Base-by-base conservation (phyloP, 1,140 invertebrate genomes). In the Whitmania pigra region DNA sequence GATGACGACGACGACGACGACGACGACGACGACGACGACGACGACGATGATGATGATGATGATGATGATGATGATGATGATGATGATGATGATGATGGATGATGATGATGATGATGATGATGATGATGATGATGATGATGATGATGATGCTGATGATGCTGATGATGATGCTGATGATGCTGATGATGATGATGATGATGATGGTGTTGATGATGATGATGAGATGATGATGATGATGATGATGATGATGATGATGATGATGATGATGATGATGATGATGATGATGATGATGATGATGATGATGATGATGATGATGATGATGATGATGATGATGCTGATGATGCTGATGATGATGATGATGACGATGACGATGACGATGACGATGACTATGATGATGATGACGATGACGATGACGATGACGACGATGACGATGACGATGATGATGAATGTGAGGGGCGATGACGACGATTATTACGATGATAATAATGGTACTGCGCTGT, bases 21-120 rank as follows among this genome's bases (percentile, higher is more conserved):
- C 2, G 2, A 9, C 9, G 54, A 57, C 9, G 54, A 9, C 9
- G 54, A 57, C 54, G 54, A 57, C 25, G 25, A 57, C 20, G 54
- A 57, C 25, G 54, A 57, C 25, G 54, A 3, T 57, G 54, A 57
- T 57, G 54, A n/a, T 57, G 54, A 57, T n/a, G 54, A 57, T 57
- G 25, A 57, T 57, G 54, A 57, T 57, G 54, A 57, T 9, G 54
- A 57, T 9, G 25, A 57, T 2, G 20, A 25, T 3, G 54, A n/a
- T 57, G 25, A 57, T n/a, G 9, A n/a, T 57, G 25, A 57, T n/a
- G n/a, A n/a, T n/a, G n/a, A n/a, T n/a, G n/a, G n/a, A n/a, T n/a
- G n/a, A n/a, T n/a, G n/a, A n/a, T n/a, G n/a, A n/a, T n/a, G n/a
- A n/a, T n/a, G n/a, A n/a, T n/a, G n/a, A n/a, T n/a, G n/a, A n/a